Conservation (phyloP, 1,140 invertebrate genomes). For the Samia ricini region DNA sequence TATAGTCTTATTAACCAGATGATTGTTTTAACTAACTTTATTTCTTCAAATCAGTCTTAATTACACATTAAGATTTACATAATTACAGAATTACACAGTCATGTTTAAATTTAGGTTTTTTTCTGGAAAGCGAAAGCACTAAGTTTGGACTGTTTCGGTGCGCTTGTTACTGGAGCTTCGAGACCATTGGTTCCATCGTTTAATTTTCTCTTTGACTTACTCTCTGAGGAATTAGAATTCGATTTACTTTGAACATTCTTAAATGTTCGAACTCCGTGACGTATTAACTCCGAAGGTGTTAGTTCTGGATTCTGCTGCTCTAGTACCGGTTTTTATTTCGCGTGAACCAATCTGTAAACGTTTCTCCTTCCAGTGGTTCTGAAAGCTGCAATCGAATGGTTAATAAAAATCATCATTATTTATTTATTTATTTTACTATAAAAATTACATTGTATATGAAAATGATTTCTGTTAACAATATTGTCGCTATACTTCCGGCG, state of each 20-base stretch:
- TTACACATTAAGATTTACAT: too few relatives aligned
- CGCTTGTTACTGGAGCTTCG: slow-evolving; percentile 36
- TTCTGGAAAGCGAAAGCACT: slow-evolving; percentile 73
- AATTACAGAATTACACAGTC: too few relatives aligned
- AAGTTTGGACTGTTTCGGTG: slow-evolving; percentile 72
- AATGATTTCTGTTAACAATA: too few relatives aligned
- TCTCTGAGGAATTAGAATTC: slow-evolving; percentile 42
- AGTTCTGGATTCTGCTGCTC: slow-evolving; percentile 78
- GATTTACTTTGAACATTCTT: slow-evolving; percentile 62
- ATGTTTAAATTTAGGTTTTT: slow-evolving; percentile 37
- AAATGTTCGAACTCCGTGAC: slow-evolving; percentile 75
- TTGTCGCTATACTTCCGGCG: too few relatives aligned
- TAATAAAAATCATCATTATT: too few relatives aligned
- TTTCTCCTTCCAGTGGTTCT: slow-evolving; percentile 53
- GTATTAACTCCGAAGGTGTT: slow-evolving; percentile 75
- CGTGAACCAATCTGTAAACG: slow-evolving; percentile 79
- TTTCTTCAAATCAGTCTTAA: too few relatives aligned
- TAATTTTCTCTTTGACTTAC: slow-evolving; percentile 66
- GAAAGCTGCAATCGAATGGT: slow-evolving; percentile 46
- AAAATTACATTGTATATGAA: too few relatives aligned
- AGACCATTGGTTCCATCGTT: slow-evolving; percentile 40
- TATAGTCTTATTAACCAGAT: too few relatives aligned
- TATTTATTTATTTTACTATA: too few relatives aligned
- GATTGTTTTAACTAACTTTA: too few relatives aligned
- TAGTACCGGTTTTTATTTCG: slow-evolving; percentile 76